Evolutionary conservation across 2,113 vertebrate species (phyloP).

Genomic region (Montifringilla adamsi): DNA sequence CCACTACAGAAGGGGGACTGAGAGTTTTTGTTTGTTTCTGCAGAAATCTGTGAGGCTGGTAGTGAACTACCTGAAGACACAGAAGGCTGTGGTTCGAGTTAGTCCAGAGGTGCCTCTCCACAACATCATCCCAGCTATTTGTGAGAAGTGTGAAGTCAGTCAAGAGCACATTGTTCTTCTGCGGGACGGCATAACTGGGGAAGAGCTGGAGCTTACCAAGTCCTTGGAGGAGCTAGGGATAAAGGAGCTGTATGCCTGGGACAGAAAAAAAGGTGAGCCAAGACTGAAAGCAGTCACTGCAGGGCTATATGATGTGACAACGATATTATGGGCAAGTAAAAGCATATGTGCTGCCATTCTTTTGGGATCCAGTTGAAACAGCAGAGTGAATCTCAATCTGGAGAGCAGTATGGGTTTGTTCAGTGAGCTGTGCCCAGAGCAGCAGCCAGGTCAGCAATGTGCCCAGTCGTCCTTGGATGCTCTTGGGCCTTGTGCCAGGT

Average conservation of each 20-base stretch:
- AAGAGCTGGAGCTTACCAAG: slow-evolving; percentile 86
- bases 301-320: not conserved
- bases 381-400: not conserved
- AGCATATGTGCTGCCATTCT: not conserved
- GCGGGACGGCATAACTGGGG: slow-evolving; percentile 79
- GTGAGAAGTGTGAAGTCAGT: slow-evolving; percentile 92
- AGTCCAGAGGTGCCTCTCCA: slow-evolving; percentile 85
- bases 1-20: not conserved
- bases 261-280: slow-evolving; percentile 86
- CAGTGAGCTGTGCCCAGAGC: not conserved
- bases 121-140: slow-evolving; percentile 86
- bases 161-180: slow-evolving; percentile 85
- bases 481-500: not conserved
- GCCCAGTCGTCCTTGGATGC: not conserved
- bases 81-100: slow-evolving; percentile 92
- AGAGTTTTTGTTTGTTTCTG: not conserved
- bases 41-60: slow-evolving; percentile 93
- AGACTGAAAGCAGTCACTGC: accelerated
- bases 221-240: slow-evolving; percentile 86
- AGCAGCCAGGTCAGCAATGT: not conserved
- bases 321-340: not conserved
- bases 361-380: not conserved
- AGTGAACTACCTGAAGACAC: slow-evolving; percentile 90
- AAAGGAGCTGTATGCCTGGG: slow-evolving; percentile 89
- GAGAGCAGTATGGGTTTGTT: not conserved